Evolutionary conservation across 1,140 invertebrate species (phyloP), one percentile per base, ranked within the genome.

Genomic region (Cataglyphis hispanica): DNA sequence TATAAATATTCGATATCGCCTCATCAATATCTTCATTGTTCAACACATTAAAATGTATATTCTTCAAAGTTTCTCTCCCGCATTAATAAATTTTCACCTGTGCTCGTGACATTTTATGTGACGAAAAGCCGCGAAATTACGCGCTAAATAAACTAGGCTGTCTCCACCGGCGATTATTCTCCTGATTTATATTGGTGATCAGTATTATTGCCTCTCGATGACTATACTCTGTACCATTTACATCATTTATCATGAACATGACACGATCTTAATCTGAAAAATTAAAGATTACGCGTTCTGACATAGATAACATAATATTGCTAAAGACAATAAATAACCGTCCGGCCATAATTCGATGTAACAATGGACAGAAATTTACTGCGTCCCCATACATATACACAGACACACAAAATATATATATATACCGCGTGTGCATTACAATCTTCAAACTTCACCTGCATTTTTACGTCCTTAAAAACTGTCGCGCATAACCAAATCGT

Each of bases 331-430:
- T 77, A 84, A 87, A 85, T 34, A 81, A 86, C 67, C 46, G 66
- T 76, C 3, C 60, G 43, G 4, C 25, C 25, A 61, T 22, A 34
- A 34, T 16, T 31, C 16, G 46, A 87, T 43, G 64, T n/a, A 76
- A 37, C 50, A 19, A 31, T 58, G 64, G 60, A 66, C 60, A 16
- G 19, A 25, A 75, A 86, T 86, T 86, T 76, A 87, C 63, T 31
- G 37, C 43, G 19, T 7, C n/a, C n/a, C n/a, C n/a, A n/a, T n/a
- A n/a, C n/a, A n/a, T n/a, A n/a, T n/a, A n/a, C n/a, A n/a, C n/a
- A n/a, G n/a, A n/a, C n/a, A 27, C 40, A 7, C 8, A 31, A 13
- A 31, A 2, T 31, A 11, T n/a, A 7, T 46, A 0, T 46, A 46
- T 13, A 46, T 40, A 40, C 7, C 10, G 43, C 43, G 13, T 8